Evolutionary conservation across 2,113 vertebrate genomes (phyloP).

Genomic region (Passerina amoena): DNA sequence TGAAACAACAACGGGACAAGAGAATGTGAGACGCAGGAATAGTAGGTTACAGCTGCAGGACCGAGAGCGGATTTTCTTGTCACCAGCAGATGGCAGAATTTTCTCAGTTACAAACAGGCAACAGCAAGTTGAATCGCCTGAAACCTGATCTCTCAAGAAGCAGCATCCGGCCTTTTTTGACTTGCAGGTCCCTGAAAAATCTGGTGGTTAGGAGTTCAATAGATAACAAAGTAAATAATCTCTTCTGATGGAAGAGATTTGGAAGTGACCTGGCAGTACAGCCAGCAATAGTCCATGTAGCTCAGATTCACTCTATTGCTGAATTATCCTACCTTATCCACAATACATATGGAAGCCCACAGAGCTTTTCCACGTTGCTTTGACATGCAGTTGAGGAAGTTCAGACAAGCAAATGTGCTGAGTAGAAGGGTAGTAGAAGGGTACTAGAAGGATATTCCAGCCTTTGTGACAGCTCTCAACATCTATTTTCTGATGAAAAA

Average conservation of each 20-base stretch:
- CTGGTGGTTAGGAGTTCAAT: background rate
- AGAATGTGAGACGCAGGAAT: background rate
- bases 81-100: conserved; percentile 56
- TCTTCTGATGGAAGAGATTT: background rate
- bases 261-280: background rate
- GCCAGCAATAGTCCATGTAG: background rate
- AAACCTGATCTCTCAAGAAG: background rate
- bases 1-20: background rate
- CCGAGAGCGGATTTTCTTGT: background rate
- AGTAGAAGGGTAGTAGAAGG: background rate
- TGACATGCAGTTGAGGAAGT: background rate
- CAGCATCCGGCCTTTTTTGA: background rate
- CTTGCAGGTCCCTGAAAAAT: background rate
- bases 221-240: background rate
- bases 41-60: background rate
- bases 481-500: background rate
- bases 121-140: accelerated
- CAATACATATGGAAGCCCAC: background rate
- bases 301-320: background rate
- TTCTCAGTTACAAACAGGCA: background rate
- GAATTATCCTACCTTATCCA: background rate
- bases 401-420: background rate
- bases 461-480: background rate
- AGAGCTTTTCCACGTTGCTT: background rate
- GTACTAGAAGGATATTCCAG: background rate